These are phyloP conservation scores for Halcyon badia DNA, from an alignment of 2,797 vertebrate genomes.

Conservation along the genomic window DNA sequence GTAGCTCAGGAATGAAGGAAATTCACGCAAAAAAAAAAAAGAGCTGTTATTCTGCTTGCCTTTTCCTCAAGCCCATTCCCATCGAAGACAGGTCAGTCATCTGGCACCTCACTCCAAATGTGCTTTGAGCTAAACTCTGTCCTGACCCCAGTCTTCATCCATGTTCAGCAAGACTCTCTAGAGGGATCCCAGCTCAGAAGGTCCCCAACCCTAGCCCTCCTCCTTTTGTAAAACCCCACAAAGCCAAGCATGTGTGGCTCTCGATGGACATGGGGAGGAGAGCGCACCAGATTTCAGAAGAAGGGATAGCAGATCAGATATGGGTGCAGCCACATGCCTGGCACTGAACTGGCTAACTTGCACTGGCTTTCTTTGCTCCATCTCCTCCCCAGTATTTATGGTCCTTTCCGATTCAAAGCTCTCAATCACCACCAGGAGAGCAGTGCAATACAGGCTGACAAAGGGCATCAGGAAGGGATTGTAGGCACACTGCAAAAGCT, in stretches of 20 bases:
- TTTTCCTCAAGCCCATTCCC: not conserved
- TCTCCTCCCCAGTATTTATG: not conserved
- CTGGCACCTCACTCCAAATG: rapidly evolving
- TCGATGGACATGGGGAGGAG: rapidly evolving
- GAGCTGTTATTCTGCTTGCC: not conserved
- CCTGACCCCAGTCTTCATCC: not conserved
- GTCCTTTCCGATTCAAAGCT: not conserved
- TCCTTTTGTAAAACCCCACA: not conserved
- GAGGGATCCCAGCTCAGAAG: not conserved
- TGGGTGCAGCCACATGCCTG: rapidly evolving
- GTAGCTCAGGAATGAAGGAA: not conserved
- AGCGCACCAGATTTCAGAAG: rapidly evolving
- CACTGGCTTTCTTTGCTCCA: not conserved
- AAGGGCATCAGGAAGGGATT: not conserved
- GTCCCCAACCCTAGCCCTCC: not conserved
- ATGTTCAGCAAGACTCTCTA: not conserved
- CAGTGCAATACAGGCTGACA: rapidly evolving
- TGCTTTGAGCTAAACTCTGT: not conserved
- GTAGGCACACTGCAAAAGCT: rapidly evolving
- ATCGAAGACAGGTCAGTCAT: not conserved
- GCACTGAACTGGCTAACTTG: not conserved
- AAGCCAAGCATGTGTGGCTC: not conserved
- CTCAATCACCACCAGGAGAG: not conserved
- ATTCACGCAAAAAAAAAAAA: not conserved
- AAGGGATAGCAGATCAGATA: too few species aligned